Evolutionary conservation across 2,797 vertebrate genomes (phyloP), one percentile per base, ranked within the genome.

Genomic region (Gallinago stenura): DNA sequence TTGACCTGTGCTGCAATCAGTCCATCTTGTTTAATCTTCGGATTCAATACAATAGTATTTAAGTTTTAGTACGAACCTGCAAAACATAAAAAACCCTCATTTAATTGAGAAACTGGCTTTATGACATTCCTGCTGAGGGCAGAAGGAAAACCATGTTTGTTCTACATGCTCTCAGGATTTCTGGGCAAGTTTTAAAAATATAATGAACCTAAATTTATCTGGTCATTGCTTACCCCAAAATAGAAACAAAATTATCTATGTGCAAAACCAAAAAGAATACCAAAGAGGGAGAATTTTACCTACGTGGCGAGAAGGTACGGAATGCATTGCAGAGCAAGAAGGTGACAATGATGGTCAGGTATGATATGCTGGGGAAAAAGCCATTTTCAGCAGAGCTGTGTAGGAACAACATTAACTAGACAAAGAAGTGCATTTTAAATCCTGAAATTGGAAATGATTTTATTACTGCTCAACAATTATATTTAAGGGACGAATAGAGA

Each of bases 121-220:
- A 2, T 8, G 26, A 69, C 43, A n/a, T 76, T 80, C 30, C 31
- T 61, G 31, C 12, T 61, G 78, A 51, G 35, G 54, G 33, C 9
- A 50, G 25, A 82, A 73, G 54, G 21, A 84, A 16, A 22, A 20
- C 54, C 0, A 0, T 37, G 5, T n/a, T 28, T 71, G 12, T 45
- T 60, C 65, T 51, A 30, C 3, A 1, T 37, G 28, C 21, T 90
- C 4, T 35, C 15, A 24, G 20, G 10, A 30, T 69, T 30, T 69
- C 48, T 51, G 39, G n/a, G n/a, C 24, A 61, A 41, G n/a, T 46
- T 85, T 56, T 66, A 1, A 6, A 31, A 78, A 14, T 24, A 19
- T 33, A 60, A 43, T 15, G 12, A 80, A 57, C 24, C 35, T 37
- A 83, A 26, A 81, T 18, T 62, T 66, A 50, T 16, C 43, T 71